Percentiles rank a stretch among this genome's conserved stretches.
Conservation (phyloP, 1,140 invertebrate genomes). For the Drosophila parabipectinata region DNA sequence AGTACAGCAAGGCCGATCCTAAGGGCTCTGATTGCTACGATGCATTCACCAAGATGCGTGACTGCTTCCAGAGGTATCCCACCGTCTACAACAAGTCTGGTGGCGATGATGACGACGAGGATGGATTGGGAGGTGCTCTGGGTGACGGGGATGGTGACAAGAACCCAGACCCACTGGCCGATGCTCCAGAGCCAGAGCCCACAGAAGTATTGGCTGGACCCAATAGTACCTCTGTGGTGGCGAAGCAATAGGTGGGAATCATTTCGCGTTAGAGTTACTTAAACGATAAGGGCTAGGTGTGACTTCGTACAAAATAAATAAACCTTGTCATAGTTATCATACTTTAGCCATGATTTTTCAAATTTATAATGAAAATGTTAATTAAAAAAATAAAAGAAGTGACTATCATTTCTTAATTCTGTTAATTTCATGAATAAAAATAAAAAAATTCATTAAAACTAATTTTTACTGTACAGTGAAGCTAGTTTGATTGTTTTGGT, state of each 20-base stretch:
- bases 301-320: conserved; percentile 41
- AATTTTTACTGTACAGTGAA: neutral
- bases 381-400: neutral
- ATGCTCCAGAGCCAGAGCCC: conserved; percentile 7
- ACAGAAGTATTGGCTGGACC: conserved; percentile 1
- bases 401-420: neutral
- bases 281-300: conserved; percentile 28
- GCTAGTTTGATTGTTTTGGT: neutral
- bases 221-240: conserved; percentile 27
- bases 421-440: no score
- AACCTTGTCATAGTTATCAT: conserved; percentile 31
- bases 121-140: conserved; percentile 58
- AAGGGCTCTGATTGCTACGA: conserved; percentile 96
- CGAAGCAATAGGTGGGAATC: conserved; percentile 33
- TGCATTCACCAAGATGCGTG: conserved; percentile 95
- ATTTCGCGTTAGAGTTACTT: conserved; percentile 6
- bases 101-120: conserved; percentile 85
- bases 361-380: neutral
- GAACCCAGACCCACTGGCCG: conserved; percentile 47
- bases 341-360: neutral
- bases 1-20: conserved; percentile 90
- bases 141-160: conserved; percentile 24
- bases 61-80: conserved; percentile 96
- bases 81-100: conserved; percentile 91
- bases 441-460: neutral